Percentiles rank a stretch among this genome's conserved stretches.
phyloP scores from a whole-genome alignment of 1,140 invertebrate species.

The Zaprionus ghesquierei region DNA sequence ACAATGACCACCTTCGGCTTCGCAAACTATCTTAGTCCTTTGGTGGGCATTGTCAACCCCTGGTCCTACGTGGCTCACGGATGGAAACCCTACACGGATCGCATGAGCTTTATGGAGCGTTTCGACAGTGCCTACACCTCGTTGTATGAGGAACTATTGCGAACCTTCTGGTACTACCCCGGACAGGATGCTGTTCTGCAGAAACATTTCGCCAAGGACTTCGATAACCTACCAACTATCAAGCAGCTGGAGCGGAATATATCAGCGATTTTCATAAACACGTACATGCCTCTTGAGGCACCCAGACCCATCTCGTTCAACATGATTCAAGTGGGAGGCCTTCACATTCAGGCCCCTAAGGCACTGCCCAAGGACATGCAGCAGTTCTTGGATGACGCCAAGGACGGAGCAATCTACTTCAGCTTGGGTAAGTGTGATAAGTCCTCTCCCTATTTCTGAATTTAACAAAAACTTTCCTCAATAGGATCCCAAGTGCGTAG shows the following conservation, averaged over 20 bases:
- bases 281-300: conserved; percentile 82
- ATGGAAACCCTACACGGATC: conserved; percentile 56
- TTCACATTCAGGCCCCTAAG: conserved; percentile 82
- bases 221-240: conserved; percentile 70
- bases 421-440: conserved; percentile 82
- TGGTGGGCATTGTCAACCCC: conserved; percentile 66
- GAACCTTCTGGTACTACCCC: conserved; percentile 59
- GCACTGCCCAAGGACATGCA: conserved; percentile 71
- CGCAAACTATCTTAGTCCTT: conserved; percentile 68
- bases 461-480: not conserved
- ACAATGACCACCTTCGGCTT: conserved; percentile 70
- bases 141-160: conserved; percentile 42
- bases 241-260: conserved; percentile 83
- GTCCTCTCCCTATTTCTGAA: too few relatives aligned
- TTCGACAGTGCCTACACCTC: conserved; percentile 49
- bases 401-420: conserved; percentile 85
- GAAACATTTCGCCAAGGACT: conserved; percentile 61
- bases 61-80: conserved; percentile 78
- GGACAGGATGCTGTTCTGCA: conserved; percentile 66
- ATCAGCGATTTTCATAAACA: conserved; percentile 84
- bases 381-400: conserved; percentile 81
- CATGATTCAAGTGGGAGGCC: conserved; percentile 84
- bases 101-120: conserved; percentile 82
- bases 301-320: conserved; percentile 82
- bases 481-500: conserved; percentile 70